These are phyloP conservation scores for Rattus rattus DNA, from an alignment of 2,113 vertebrate genomes.

Conservation along the genomic window DNA sequence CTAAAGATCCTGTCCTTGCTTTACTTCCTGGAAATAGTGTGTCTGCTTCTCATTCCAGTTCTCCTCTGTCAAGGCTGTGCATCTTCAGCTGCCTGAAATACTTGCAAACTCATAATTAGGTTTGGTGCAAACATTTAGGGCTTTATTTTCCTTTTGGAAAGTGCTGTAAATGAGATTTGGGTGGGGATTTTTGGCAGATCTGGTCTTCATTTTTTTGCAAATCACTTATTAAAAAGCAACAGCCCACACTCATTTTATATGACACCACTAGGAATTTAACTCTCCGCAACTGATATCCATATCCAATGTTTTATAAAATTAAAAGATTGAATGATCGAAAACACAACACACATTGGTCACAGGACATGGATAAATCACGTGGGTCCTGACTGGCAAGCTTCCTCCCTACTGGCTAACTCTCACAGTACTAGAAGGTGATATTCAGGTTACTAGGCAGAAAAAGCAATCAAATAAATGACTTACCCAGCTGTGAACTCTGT, in stretches of 20 bases:
- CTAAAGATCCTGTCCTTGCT: background rate
- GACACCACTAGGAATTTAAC: constrained; percentile 5
- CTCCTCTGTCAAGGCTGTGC: background rate
- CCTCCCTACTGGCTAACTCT: background rate
- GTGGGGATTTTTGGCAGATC: constrained; percentile 53
- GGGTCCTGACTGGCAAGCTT: background rate
- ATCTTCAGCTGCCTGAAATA: constrained; percentile 49
- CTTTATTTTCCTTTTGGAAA: constrained; percentile 65
- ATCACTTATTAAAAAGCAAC: constrained; percentile 61
- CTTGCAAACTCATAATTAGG: constrained; percentile 59
- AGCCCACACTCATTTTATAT: constrained; percentile 41
- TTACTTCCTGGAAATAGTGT: constrained; percentile 31
- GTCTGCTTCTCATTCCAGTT: background rate
- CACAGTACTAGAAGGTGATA: background rate
- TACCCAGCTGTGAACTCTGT: background rate
- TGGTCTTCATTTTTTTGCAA: constrained; percentile 67
- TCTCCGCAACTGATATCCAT: constrained; percentile 46
- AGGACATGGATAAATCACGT: background rate
- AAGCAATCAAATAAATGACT: background rate
- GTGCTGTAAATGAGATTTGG: constrained; percentile 51
- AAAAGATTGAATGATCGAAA: background rate
- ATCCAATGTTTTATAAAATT: constrained; percentile 44
- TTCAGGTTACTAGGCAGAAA: background rate
- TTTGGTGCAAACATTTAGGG: constrained; percentile 62
- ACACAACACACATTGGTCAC: background rate